phyloP scores from a whole-genome alignment of 2,797 vertebrate genomes.

The Garrulus glandarius region DNA sequence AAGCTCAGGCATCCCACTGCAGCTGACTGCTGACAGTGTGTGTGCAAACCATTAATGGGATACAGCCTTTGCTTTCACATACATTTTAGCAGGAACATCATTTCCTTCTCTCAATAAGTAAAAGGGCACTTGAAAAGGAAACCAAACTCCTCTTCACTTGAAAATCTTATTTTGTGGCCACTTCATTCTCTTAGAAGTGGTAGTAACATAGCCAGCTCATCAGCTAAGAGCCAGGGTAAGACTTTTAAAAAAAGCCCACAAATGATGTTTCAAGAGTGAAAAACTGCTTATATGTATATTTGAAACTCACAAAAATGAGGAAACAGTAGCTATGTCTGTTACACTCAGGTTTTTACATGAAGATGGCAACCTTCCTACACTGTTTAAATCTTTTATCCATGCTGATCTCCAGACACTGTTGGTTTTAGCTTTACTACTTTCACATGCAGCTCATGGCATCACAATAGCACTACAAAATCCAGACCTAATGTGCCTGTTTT shows the following conservation, averaged over 20 bases:
- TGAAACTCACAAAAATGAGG: neutral
- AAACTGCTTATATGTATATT: neutral
- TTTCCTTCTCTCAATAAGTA: slow-evolving; percentile 41
- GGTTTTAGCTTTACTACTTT: neutral
- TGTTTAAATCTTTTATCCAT: neutral
- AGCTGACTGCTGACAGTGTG: slow-evolving; percentile 44
- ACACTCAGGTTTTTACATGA: neutral
- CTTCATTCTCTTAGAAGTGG: neutral
- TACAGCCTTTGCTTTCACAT: slow-evolving; percentile 9
- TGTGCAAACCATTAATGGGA: neutral
- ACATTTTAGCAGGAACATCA: slow-evolving; percentile 33
- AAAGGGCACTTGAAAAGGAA: slow-evolving; percentile 35
- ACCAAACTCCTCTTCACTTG: slow-evolving; percentile 4
- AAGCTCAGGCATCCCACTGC: slow-evolving; percentile 24
- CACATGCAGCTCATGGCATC: neutral
- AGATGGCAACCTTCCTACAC: neutral
- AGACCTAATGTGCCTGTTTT: neutral
- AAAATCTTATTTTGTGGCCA: slow-evolving; percentile 6
- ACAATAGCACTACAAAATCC: neutral
- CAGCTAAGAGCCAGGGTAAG: neutral
- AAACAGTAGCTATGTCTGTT: neutral
- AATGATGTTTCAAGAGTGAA: neutral
- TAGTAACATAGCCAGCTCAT: neutral
- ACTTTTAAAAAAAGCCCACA: neutral
- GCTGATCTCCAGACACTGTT: neutral